Evolutionary conservation across 2,797 vertebrate genomes (phyloP).

Genomic region (Hapalemur alaotrensis): DNA sequence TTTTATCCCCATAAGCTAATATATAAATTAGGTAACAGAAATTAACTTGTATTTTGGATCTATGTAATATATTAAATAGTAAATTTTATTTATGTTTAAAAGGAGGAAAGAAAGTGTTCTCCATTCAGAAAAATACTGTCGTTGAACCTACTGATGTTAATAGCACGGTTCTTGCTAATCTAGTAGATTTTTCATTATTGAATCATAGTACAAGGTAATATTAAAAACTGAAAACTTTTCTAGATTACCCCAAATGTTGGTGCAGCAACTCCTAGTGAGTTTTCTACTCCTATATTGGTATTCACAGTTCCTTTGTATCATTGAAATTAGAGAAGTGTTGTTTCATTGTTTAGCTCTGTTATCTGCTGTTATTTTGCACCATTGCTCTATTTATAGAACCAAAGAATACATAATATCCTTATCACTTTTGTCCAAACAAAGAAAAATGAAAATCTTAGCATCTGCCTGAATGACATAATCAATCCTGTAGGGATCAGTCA

Average conservation of each 20-base stretch:
- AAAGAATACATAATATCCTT: not conserved
- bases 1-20: not conserved
- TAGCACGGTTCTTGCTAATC: conserved; percentile 12
- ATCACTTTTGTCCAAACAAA: conserved; percentile 41
- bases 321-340: not conserved
- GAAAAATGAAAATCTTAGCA: conserved; percentile 6
- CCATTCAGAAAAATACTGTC: not conserved
- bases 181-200: not conserved
- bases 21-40: not conserved
- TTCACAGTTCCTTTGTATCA: not conserved
- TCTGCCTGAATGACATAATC: not conserved
- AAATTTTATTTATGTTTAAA: not conserved
- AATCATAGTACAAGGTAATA: not conserved
- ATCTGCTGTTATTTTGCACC: not conserved
- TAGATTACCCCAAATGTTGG: not conserved
- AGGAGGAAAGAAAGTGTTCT: not conserved
- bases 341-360: not conserved
- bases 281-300: not conserved
- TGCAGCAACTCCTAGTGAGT: not conserved
- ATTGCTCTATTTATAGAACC: conserved; percentile 11
- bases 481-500: not conserved
- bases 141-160: not conserved
- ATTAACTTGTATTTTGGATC: not conserved
- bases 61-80: not conserved
- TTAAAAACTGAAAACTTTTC: not conserved